A percentile compares a stretch with the other conserved stretches of the same genome.
These are phyloP conservation scores for Atherinosoma microstoma DNA, from an alignment of 2,797 vertebrate species.

Conservation along the genomic window DNA sequence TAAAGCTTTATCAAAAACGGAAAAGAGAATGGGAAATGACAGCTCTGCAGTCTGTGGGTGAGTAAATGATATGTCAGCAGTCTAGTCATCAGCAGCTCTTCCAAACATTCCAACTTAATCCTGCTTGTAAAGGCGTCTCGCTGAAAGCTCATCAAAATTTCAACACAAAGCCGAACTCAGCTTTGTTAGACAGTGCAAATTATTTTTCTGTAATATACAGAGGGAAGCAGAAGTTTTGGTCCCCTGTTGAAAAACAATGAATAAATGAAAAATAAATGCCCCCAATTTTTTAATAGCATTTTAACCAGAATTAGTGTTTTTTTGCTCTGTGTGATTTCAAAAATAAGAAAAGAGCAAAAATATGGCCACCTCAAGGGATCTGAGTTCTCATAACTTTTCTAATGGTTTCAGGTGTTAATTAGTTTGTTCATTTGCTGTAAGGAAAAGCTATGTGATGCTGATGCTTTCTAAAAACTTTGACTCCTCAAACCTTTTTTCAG, in stretches of 20 bases:
- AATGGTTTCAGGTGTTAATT: not conserved
- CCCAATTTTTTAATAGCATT: not conserved
- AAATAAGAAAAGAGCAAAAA: not conserved
- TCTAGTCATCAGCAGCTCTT: conserved; percentile 52
- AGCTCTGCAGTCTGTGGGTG: conserved; percentile 61
- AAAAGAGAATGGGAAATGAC: conserved; percentile 67
- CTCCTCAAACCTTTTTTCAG: not conserved
- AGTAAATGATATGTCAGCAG: conserved; percentile 65
- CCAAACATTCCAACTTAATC: conserved; percentile 77
- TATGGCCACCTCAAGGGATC: not conserved
- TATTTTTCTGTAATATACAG: not conserved
- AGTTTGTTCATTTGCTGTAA: not conserved
- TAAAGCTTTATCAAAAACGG: conserved; percentile 54
- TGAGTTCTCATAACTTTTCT: not conserved
- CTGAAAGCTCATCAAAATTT: conserved; percentile 43
- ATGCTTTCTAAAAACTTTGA: not conserved
- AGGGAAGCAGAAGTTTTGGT: not conserved
- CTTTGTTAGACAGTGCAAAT: not conserved
- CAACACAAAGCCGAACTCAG: conserved; percentile 35
- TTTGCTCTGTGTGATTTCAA: not conserved
- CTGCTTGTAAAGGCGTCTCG: conserved; percentile 49
- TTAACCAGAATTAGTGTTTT: not conserved
- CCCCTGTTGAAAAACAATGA: not conserved
- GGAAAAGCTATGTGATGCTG: not conserved
- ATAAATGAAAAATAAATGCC: not conserved